Evolutionary conservation across 2,797 vertebrate species (phyloP), one percentile per base, ranked within the genome.

Genomic region (Eulemur coronatus): DNA sequence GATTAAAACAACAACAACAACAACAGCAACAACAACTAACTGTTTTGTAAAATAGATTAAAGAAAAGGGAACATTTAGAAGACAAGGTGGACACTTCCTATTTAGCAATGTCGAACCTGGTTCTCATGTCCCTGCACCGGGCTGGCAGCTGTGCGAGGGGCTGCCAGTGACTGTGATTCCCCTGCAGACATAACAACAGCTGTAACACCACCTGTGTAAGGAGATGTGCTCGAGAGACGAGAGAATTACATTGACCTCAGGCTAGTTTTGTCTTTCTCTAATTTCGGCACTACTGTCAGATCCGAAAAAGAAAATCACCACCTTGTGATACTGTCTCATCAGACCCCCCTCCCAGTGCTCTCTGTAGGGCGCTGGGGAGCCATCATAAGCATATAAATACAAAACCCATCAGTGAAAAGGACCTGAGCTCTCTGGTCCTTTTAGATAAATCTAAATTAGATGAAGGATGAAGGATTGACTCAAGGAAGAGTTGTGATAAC

Each of bases 171-270:
- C 57, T 63, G 63, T 63, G 80, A 95, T 90, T 97, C 93, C 97
- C 96, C 97, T 95, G 96, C 91, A 96, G 97, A 97, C 75, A 73
- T 57, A 94, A 41, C 86, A 95, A 87, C 98, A 97, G 97, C 96
- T 98, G 96, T 38, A 95, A 63, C 0, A 11, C 93, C 97, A 96
- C 97, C 97, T 98, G 98, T 93, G 73, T 94, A 52, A 93, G 95
- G 91, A 97, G 93, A 94, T 22, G 89, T 94, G 84, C 55, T 48
- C 48, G 43, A 38, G 89, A 89, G 81, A 85, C 1, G 2, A 72
- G 92, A 97, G 91, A 97, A 96, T 94, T 93, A 50, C 91, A 85
- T 10, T 96, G 94, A 93, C 95, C 95, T 93, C 89, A 0, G 96
- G 95, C 94, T 96, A 89, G 48, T 86, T 84, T 79, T 95, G 72